phyloP scores from a whole-genome alignment of 2,797 vertebrate genomes.

The Halcyon smyrnensis region DNA sequence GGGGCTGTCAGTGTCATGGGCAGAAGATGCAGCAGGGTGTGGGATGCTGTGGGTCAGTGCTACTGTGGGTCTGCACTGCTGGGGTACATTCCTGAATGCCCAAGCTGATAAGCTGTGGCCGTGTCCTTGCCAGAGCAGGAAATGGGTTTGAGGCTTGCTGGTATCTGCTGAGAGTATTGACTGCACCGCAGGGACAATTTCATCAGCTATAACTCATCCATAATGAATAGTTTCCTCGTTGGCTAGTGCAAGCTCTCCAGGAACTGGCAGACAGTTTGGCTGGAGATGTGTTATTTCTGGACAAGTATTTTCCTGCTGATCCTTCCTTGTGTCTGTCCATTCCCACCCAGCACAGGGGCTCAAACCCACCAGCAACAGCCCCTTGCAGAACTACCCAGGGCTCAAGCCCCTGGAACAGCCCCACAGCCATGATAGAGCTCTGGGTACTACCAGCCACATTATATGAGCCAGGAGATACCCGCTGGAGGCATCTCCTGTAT shows the following conservation, averaged over 20 bases:
- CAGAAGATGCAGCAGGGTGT: neutral
- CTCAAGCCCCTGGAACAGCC: neutral
- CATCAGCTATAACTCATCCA: constrained; percentile 64
- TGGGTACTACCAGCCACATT: neutral
- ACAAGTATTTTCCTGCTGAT: neutral
- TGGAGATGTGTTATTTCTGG: neutral
- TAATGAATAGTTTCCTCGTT: constrained; percentile 52
- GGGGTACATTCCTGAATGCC: neutral
- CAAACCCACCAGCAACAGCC: neutral
- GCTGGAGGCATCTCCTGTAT: neutral
- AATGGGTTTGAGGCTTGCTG: neutral
- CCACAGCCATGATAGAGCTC: neutral
- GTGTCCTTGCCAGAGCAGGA: constrained; percentile 39
- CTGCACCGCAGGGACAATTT: constrained; percentile 35
- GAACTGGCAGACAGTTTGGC: neutral
- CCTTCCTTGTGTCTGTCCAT: neutral
- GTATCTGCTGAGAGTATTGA: constrained; percentile 46
- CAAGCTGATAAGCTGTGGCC: neutral
- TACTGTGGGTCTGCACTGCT: neutral
- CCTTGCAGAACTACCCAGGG: neutral
- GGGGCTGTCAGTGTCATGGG: neutral
- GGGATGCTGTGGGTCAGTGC: neutral
- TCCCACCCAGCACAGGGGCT: neutral
- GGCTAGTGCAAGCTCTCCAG: constrained; percentile 37
- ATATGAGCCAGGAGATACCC: neutral